A percentile compares a stretch with the other conserved stretches of the same genome.
These are phyloP conservation scores for Caerostris darwini DNA, from an alignment of 1,140 invertebrate genomes.

Conservation along the genomic window DNA sequence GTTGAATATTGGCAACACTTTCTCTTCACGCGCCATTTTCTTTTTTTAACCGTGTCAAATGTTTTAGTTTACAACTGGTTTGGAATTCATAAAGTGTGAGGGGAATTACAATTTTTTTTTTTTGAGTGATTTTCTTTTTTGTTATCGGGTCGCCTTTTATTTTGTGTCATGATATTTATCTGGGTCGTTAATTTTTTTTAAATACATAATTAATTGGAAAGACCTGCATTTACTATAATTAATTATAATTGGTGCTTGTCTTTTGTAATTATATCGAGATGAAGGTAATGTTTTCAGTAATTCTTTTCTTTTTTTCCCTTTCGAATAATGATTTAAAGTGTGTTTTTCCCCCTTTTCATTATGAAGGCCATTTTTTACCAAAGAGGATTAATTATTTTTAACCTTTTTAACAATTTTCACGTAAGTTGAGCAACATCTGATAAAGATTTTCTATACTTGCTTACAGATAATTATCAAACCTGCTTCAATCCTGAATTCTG, in stretches of 20 bases:
- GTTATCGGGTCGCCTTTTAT: background rate
- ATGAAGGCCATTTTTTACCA: too few relatives aligned
- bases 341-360: too few relatives aligned
- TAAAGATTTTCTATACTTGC: too few relatives aligned
- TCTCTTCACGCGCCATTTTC: background rate
- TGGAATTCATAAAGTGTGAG: background rate
- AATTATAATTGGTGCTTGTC: background rate
- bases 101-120: background rate
- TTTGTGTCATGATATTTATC: background rate
- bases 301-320: too few relatives aligned
- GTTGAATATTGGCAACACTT: background rate
- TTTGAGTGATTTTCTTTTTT: background rate
- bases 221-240: background rate
- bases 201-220: background rate
- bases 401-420: too few relatives aligned
- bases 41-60: constrained; percentile 41
- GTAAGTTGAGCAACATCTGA: too few relatives aligned
- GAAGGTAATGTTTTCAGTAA: too few relatives aligned
- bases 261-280: too few relatives aligned
- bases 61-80: constrained; percentile 45
- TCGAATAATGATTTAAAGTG: too few relatives aligned
- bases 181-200: constrained; percentile 1
- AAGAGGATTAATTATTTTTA: too few relatives aligned
- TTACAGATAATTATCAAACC: too few relatives aligned
- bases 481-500: too few relatives aligned